Evolutionary conservation across 2,113 vertebrate species (phyloP).

Genomic region (Ranitomeya imitator): DNA sequence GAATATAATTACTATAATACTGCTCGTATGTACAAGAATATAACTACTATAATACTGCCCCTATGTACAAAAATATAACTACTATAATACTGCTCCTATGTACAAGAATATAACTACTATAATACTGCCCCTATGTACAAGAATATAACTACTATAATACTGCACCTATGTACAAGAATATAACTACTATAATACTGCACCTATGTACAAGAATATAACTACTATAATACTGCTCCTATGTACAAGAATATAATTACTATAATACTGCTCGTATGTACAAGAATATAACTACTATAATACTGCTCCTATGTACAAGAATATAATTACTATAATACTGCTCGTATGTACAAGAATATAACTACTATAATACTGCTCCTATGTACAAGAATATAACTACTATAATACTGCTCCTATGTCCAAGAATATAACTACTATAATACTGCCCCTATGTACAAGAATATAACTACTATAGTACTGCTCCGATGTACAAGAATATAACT

Average conservation of each 20-base stretch:
- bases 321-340: not conserved
- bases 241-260: constrained; percentile 2
- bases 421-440: constrained; percentile 2
- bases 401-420: not conserved
- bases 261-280: not conserved
- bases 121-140: no score
- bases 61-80: not conserved
- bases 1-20: no score
- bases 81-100: not conserved
- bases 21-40: no score
- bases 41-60: no score
- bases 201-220: not conserved
- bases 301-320: not conserved
- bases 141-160: no score
- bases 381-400: not conserved
- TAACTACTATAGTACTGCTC: not conserved
- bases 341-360: not conserved
- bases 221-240: no score
- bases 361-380: not conserved
- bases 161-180: no score
- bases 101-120: not conserved
- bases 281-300: not conserved
- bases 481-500: not conserved
- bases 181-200: not conserved
- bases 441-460: not conserved